phyloP scores from a whole-genome alignment of 2,888 invertebrate genomes.

The Erebia aethiops region DNA sequence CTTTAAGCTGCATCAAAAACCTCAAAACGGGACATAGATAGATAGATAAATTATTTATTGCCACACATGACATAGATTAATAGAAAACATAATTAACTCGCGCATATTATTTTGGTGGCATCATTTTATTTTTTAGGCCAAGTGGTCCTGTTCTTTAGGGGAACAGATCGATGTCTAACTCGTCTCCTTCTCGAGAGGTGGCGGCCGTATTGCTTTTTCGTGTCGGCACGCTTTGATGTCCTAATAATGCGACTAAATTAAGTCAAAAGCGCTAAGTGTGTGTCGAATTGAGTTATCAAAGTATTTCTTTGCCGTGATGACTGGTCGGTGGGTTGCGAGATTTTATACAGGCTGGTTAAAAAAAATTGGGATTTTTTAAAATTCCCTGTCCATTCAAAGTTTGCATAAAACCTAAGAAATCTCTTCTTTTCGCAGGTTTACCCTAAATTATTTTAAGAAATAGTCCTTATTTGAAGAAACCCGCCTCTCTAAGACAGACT shows the following conservation, averaged over 20 bases:
- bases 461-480: too few relatives aligned
- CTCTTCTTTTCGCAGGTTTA: too few relatives aligned
- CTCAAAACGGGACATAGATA: too few relatives aligned
- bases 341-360: slow-evolving; percentile 32
- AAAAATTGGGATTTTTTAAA: not conserved
- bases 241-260: slow-evolving; percentile 80
- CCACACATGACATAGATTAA: too few relatives aligned
- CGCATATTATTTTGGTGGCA: too few relatives aligned
- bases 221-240: slow-evolving; percentile 75
- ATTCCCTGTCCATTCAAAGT: too few relatives aligned
- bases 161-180: not conserved
- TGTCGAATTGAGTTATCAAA: slow-evolving; percentile 81
- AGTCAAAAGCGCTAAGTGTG: slow-evolving; percentile 79
- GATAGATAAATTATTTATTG: too few relatives aligned
- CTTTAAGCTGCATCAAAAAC: too few relatives aligned
- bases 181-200: not conserved
- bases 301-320: slow-evolving; percentile 70
- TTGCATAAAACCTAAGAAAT: too few relatives aligned
- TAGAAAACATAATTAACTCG: too few relatives aligned
- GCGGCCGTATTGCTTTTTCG: slow-evolving; percentile 32
- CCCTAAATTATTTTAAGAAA: too few relatives aligned
- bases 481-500: too few relatives aligned
- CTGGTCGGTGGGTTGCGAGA: slow-evolving; percentile 50
- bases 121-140: not conserved
- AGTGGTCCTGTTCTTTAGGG: not conserved